Evolutionary conservation across 2,797 vertebrate genomes (phyloP).

Genomic region (Enteromius radiatus): DNA sequence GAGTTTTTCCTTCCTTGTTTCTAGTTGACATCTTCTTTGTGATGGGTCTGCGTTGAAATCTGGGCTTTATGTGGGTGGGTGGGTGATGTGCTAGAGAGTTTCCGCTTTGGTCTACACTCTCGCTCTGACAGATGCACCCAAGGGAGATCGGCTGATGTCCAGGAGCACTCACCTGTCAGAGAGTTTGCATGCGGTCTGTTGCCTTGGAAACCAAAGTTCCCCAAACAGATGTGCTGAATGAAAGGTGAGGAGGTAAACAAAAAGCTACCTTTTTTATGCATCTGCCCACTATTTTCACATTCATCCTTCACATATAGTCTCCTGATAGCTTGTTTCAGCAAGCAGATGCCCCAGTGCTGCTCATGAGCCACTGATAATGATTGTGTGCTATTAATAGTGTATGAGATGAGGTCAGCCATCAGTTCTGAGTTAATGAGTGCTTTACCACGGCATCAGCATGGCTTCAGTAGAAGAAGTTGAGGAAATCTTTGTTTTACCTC

Average conservation of each 20-base stretch:
- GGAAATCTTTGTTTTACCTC: conserved; percentile 12
- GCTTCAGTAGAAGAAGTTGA: conserved; percentile 18
- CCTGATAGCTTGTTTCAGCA: conserved; percentile 44
- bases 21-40: conserved; percentile 43
- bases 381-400: conserved; percentile 39
- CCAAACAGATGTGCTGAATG: conserved; percentile 61
- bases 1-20: conserved; percentile 19
- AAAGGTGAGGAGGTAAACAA: conserved; percentile 54
- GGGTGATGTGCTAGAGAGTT: conserved; percentile 29
- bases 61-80: conserved; percentile 35
- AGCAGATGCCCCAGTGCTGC: conserved; percentile 34
- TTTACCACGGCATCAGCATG: conserved; percentile 23
- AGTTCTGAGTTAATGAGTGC: conserved; percentile 40
- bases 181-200: conserved; percentile 61
- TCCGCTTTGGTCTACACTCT: conserved; percentile 33
- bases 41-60: conserved; percentile 41
- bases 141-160: conserved; percentile 65
- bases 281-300: conserved; percentile 28
- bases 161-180: conserved; percentile 67
- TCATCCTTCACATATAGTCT: conserved; percentile 26
- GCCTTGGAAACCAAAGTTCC: conserved; percentile 68
- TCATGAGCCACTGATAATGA: conserved; percentile 47
- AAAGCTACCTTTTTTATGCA: conserved; percentile 37
- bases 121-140: conserved; percentile 48
- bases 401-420: conserved; percentile 48